Base-by-base conservation (phyloP, 2,888 invertebrate genomes). In the Hirtodrosophila alboralis region DNA sequence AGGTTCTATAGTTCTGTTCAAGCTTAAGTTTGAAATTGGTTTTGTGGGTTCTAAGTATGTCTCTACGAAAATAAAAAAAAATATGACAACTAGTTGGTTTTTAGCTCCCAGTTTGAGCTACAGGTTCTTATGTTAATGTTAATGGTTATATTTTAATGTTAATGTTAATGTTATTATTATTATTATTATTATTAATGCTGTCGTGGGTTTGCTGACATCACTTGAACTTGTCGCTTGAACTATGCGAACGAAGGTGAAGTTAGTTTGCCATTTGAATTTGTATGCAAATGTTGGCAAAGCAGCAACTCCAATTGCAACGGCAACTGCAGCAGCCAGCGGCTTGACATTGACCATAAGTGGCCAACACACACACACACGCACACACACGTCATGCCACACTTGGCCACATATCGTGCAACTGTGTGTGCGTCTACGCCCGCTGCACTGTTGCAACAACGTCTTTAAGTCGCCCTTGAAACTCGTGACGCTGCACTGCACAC, bases 181-280 rank as follows among this genome's bases (percentile, higher is more conserved):
- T n/a, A 10, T 58, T 28, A 40, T 44, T 28, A 3, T 21, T 36
- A 47, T 47, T 26, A 5, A 33, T 26, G 28, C 38, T 14, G 7
- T 9, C 34, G 6, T 18, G 26, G 33, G n/a, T 41, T 18, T 33
- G 40, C 37, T 70, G 71, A 75, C 63, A 64, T 69, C 69, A 64
- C 51, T 54, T 79, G 76, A 83, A 80, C 79, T 83, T 83, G 79
- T 47, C 43, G 66, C 81, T 71, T 79, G 76, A 83, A 76, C 79
- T 80, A 67, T 65, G 41, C 14, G 47, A 28, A 31, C 28, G 62
- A 68, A 66, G 53, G 63, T 36, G 51, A 40, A 7, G 18, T 16
- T 36, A 30, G 28, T 45, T 43, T 37, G 18, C 12, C 51, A 63
- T 70, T 74, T 58, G 48, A 41, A 51, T 59, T 53, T 18, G 18